Conservation (phyloP, 2,888 invertebrate genomes). For the Tiliacea aurago region DNA sequence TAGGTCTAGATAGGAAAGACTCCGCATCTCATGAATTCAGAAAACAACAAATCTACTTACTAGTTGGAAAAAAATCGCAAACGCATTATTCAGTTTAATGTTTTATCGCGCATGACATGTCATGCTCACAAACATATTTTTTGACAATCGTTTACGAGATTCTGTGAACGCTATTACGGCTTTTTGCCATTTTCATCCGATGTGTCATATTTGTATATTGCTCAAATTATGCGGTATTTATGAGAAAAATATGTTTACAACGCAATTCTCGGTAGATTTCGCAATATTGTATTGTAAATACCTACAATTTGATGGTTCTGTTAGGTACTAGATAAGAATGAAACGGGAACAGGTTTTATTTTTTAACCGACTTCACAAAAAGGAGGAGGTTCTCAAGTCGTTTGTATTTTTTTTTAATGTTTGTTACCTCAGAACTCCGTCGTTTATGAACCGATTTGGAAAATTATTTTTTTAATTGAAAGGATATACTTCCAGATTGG, state of each 20-base stretch:
- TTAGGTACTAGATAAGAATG: background rate
- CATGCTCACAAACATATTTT: constrained; percentile 18
- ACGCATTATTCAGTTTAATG: background rate
- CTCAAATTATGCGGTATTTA: constrained; percentile 4
- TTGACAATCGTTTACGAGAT: constrained; percentile 17
- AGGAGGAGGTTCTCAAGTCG: no score
- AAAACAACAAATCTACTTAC: no score
- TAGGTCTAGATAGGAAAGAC: no score
- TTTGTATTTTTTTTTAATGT: no score
- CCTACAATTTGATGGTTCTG: background rate
- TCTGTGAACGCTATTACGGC: background rate
- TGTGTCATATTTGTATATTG: constrained; percentile 18
- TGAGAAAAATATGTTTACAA: background rate
- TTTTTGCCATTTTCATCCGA: background rate
- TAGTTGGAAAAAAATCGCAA: background rate
- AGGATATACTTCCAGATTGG: no score
- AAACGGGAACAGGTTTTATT: background rate
- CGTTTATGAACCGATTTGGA: no score
- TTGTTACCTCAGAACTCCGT: no score
- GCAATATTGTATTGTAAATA: background rate
- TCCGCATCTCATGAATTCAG: background rate
- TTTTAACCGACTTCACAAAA: no score
- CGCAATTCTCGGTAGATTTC: background rate
- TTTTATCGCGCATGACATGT: constrained; percentile 8
- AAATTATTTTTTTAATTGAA: no score